Percentiles rank a stretch among this genome's conserved stretches.
Evolutionary conservation across 1,140 invertebrate species (phyloP).

Genomic region (Bursaphelenchus mucronatus): DNA sequence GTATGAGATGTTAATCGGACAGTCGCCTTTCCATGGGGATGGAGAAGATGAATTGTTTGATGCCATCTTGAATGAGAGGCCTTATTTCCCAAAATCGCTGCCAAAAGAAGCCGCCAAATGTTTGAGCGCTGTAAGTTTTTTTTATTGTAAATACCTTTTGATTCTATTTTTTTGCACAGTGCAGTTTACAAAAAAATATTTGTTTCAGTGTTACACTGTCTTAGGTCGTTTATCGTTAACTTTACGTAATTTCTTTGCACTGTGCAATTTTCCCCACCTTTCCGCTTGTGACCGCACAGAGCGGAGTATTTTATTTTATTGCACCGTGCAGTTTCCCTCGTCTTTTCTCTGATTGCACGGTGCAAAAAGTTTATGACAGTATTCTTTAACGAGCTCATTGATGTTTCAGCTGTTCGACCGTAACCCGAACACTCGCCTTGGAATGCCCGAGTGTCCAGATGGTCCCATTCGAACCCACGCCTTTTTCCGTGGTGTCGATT

Average conservation of each 20-base stretch:
- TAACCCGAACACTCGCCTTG: constrained; percentile 85
- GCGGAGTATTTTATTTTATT: constrained; percentile 21
- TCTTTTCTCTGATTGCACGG: not conserved
- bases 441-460: constrained; percentile 75
- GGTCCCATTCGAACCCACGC: constrained; percentile 82
- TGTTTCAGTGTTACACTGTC: too few species aligned
- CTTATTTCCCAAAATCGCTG: constrained; percentile 95
- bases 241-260: too few species aligned
- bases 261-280: too few species aligned
- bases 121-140: constrained; percentile 73
- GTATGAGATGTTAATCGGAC: constrained; percentile 66
- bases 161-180: constrained; percentile 17
- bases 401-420: constrained; percentile 89
- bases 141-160: constrained; percentile 13
- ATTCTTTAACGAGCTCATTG: constrained; percentile 22
- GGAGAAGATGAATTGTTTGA: constrained; percentile 99
- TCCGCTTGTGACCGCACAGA: too few species aligned
- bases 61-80: constrained; percentile 94
- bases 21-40: constrained; percentile 93
- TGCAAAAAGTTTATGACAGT: constrained; percentile 5
- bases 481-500: constrained; percentile 94
- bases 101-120: constrained; percentile 92
- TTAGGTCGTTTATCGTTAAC: too few species aligned
- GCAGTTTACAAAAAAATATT: constrained; percentile 7
- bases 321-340: too few species aligned